Evolutionary conservation across 1,140 invertebrate species (phyloP).

Genomic region (Plectrocnemia conspersa): DNA sequence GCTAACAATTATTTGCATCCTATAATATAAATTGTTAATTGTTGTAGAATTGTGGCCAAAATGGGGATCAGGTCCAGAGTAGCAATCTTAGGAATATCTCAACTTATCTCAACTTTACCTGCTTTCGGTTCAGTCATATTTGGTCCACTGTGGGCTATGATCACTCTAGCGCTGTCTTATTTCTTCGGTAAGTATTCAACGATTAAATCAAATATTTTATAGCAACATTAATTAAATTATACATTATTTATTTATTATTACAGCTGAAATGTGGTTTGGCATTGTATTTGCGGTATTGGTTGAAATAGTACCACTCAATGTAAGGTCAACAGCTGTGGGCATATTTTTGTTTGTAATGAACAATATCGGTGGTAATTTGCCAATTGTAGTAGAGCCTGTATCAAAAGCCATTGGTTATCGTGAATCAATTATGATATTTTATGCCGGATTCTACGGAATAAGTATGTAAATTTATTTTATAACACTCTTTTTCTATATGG

Average conservation of each 20-base stretch:
- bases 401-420: slow-evolving; percentile 75
- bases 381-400: slow-evolving; percentile 80
- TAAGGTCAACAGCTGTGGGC: slow-evolving; percentile 78
- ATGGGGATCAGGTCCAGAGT: slow-evolving; percentile 82
- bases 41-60: slow-evolving; percentile 66
- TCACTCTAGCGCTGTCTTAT: slow-evolving; percentile 77
- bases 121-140: slow-evolving; percentile 86
- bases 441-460: slow-evolving; percentile 77
- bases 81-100: slow-evolving; percentile 75
- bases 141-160: slow-evolving; percentile 77
- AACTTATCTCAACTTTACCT: slow-evolving; percentile 81
- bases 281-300: slow-evolving; percentile 85
- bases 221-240: slow-evolving; percentile 1
- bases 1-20: too few relatives aligned
- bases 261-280: slow-evolving; percentile 91
- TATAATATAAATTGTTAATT: too few relatives aligned
- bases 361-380: slow-evolving; percentile 87
- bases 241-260: slow-evolving; percentile 39
- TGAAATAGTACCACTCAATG: slow-evolving; percentile 75
- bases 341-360: slow-evolving; percentile 89
- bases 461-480: slow-evolving; percentile 57
- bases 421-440: slow-evolving; percentile 78
- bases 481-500: neutral
- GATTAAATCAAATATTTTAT: neutral
- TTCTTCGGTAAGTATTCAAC: slow-evolving; percentile 66